phyloP scores from a whole-genome alignment of 2,113 vertebrate species.

The Oceanites oceanicus region DNA sequence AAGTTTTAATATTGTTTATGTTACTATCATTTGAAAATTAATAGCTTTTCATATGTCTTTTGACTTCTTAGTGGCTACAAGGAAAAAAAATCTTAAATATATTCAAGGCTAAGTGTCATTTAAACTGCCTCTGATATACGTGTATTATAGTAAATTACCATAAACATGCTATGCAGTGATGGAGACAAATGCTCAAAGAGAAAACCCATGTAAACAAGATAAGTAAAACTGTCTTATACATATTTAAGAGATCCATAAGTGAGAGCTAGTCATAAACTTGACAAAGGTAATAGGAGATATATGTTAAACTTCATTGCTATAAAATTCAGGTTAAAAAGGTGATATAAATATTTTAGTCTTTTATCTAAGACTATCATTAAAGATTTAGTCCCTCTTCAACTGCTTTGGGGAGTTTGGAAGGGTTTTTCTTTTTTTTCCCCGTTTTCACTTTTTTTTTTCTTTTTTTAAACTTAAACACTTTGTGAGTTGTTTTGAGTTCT shows the following conservation, averaged over 20 bases:
- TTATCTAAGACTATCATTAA: slow-evolving; percentile 54
- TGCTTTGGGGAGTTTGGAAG: not conserved
- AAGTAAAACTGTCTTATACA: slow-evolving; percentile 74
- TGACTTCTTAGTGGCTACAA: slow-evolving; percentile 58
- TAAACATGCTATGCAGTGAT: slow-evolving; percentile 67
- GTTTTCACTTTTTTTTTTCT: not conserved
- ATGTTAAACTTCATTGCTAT: slow-evolving; percentile 65
- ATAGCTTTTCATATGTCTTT: slow-evolving; percentile 71
- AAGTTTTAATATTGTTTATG: slow-evolving; percentile 62
- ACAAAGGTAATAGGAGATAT: slow-evolving; percentile 65
- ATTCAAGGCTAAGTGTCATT: slow-evolving; percentile 73
- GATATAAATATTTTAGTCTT: slow-evolving; percentile 65
- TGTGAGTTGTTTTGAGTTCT: not conserved
- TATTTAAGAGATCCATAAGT: slow-evolving; percentile 73
- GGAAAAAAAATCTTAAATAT: slow-evolving; percentile 61
- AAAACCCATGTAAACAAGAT: slow-evolving; percentile 70
- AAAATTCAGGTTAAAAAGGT: slow-evolving; percentile 68
- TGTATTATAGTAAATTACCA: slow-evolving; percentile 73
- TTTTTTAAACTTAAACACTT: not conserved
- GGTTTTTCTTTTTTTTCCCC: not conserved
- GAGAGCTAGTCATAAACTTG: slow-evolving; percentile 65
- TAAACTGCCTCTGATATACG: slow-evolving; percentile 70
- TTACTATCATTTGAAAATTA: slow-evolving; percentile 65
- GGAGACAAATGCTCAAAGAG: slow-evolving; percentile 71
- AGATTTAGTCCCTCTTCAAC: slow-evolving; percentile 38